Conservation (phyloP, 1,140 invertebrate genomes). For the Babylonia areolata region DNA sequence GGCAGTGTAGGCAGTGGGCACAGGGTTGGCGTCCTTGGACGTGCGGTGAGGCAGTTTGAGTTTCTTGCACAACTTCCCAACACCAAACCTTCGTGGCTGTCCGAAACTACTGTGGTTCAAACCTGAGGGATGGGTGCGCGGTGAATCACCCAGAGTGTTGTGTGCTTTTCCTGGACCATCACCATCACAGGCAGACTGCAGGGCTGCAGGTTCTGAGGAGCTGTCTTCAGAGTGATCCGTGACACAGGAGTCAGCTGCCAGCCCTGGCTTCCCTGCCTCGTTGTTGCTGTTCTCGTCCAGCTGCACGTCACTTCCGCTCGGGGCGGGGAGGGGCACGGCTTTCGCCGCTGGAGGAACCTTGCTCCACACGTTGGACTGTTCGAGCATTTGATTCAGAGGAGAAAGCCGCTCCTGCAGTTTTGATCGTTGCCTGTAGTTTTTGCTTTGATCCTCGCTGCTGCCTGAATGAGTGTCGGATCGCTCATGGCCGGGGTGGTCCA, state of each 20-base stretch:
- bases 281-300: slow-evolving; percentile 15
- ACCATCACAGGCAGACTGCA: background rate
- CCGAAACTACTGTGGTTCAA: background rate
- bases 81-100: background rate
- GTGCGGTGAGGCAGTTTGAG: background rate
- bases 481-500: background rate
- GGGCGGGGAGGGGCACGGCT: background rate
- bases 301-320: too few relatives aligned
- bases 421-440: background rate
- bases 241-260: background rate
- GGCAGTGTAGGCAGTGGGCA: background rate
- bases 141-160: background rate
- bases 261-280: background rate
- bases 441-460: background rate
- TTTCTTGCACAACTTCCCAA: background rate
- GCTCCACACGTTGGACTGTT: background rate
- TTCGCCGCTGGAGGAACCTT: background rate
- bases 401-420: background rate
- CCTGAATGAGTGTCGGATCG: background rate
- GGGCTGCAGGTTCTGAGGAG: background rate
- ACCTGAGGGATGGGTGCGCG: background rate
- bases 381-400: background rate
- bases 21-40: background rate
- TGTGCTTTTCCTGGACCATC: background rate
- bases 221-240: background rate